Base-by-base conservation (phyloP, 2,113 vertebrate species). In the Nasalis larvatus region DNA sequence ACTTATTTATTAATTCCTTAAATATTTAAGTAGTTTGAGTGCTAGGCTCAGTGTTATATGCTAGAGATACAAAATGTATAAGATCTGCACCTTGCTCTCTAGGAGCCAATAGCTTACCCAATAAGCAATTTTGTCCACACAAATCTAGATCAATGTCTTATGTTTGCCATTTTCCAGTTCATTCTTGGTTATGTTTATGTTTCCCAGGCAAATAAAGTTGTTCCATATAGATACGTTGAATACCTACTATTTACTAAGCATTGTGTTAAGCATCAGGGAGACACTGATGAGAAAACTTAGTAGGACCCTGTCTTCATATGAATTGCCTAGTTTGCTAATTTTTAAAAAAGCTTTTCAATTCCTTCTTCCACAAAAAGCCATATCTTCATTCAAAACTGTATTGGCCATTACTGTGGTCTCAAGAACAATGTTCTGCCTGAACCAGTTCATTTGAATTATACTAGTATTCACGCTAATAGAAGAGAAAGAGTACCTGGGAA, bases 301-400 rank as follows among this genome's bases (percentile, higher is more conserved):
- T 25, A 83, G 45, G 0, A 32, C 14, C 1, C 71, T 84, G 3
- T 2, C 40, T 47, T 49, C 21, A 20, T 2, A 18, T 27, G n/a
- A 56, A 12, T 74, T 68, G 58, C 7, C 4, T 52, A 8, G 21
- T 20, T 17, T 86, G 47, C 14, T 17, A 73, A 7, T 37, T 49
- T 49, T 49, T 77, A 52, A 63, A 74, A 81, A 81, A 52, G 42
- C 35, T 21, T 86, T 66, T 88, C 37, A 92, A 40, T 2, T 82
- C 17, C 4, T 8, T 90, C 69, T 78, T 86, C 8, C 17, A 10
- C 9, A 8, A 73, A 32, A 8, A 83, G 3, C 32, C 8, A 37
- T 56, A n/a, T 54, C 27, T 20, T 96, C 30, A 54, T 68, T 96
- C 68, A 92, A n/a, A 94, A 86, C 32, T 88, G 40, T 37, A 90